Evolutionary conservation across 2,888 invertebrate genomes (phyloP).

Genomic region (Polyploca ridens): DNA sequence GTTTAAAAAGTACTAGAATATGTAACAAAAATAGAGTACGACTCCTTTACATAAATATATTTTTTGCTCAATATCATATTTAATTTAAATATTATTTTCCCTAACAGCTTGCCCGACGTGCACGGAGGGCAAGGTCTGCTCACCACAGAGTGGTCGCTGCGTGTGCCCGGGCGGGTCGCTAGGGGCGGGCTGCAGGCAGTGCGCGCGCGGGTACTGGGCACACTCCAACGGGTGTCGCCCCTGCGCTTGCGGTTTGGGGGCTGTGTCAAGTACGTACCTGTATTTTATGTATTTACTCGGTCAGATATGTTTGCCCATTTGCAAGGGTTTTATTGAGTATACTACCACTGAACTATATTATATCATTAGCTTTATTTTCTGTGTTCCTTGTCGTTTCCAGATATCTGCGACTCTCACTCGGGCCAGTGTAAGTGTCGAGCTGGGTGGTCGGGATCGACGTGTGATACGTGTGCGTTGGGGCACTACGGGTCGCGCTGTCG

Average conservation of each 20-base stretch:
- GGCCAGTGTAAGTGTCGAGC: slow-evolving; percentile 92
- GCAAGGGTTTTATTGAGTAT: not conserved
- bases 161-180: slow-evolving; percentile 94
- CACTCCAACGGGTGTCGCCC: slow-evolving; percentile 93
- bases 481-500: slow-evolving; percentile 95
- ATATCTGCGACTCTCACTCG: slow-evolving; percentile 82
- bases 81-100: not conserved
- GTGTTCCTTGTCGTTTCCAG: slow-evolving; percentile 79
- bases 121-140: slow-evolving; percentile 94
- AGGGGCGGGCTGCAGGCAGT: slow-evolving; percentile 92
- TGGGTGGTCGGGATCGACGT: slow-evolving; percentile 90
- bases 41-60: too few relatives aligned
- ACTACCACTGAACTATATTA: not conserved
- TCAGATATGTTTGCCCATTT: not conserved
- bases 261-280: slow-evolving; percentile 57
- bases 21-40: too few relatives aligned
- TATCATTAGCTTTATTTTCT: slow-evolving; percentile 17
- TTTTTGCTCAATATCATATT: slow-evolving; percentile 30
- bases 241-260: slow-evolving; percentile 85
- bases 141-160: slow-evolving; percentile 95
- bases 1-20: too few relatives aligned
- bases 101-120: slow-evolving; percentile 90
- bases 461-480: slow-evolving; percentile 93
- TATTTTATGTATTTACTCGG: not conserved
- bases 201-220: slow-evolving; percentile 92